Evolutionary conservation across 2,888 invertebrate genomes (phyloP).

Genomic region (Caenorhabditis zanzibari): DNA sequence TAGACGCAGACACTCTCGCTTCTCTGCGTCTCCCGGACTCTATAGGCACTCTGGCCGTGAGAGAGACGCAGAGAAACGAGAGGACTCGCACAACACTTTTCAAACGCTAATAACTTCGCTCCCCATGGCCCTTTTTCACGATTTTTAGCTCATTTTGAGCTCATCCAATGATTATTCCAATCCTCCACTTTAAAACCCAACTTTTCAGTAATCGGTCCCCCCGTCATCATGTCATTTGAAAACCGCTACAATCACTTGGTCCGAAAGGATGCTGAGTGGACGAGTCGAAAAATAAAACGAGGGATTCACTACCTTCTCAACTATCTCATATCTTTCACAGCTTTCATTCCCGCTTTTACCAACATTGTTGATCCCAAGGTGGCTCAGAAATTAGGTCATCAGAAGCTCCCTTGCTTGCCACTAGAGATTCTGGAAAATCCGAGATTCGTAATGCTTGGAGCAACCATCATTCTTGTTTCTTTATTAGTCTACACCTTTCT

Average conservation of each 20-base stretch:
- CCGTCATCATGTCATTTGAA: conserved; percentile 10
- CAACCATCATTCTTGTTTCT: not conserved
- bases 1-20: too few species aligned
- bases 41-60: too few species aligned
- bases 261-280: not conserved
- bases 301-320: not conserved
- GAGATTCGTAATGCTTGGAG: not conserved
- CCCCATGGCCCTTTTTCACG: too few species aligned
- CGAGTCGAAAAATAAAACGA: conserved; percentile 11
- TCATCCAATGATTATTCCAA: too few species aligned
- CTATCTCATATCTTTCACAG: not conserved
- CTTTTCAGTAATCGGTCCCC: conserved; percentile 7
- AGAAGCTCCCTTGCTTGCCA: conserved; percentile 4
- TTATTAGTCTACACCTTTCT: not conserved
- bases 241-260: conserved; percentile 26
- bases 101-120: too few species aligned
- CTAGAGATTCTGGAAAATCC: not conserved
- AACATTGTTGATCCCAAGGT: too few species aligned
- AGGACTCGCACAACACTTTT: too few species aligned
- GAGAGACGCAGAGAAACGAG: too few species aligned
- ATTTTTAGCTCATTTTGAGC: too few species aligned
- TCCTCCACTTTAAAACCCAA: too few species aligned
- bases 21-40: too few species aligned
- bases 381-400: not conserved
- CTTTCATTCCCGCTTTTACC: not conserved